A percentile compares a stretch with the other conserved stretches of the same genome.
These are phyloP conservation scores for Brachyrhaphis roseni DNA, from an alignment of 2,797 vertebrate species.

Conservation along the genomic window DNA sequence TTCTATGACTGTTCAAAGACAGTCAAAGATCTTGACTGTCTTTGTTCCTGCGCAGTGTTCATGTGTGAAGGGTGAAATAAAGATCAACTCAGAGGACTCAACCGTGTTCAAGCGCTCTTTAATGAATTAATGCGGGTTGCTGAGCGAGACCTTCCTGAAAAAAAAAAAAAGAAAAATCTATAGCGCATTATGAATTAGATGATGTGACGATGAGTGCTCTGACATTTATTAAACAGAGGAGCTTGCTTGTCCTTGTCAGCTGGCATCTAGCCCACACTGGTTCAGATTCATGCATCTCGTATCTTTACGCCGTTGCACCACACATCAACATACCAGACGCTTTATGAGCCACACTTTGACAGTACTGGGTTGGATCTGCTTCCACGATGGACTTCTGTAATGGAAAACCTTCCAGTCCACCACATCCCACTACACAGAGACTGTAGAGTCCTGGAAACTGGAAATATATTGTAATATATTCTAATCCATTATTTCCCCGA, in stretches of 20 bases:
- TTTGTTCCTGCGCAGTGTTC: neutral
- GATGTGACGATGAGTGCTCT: neutral
- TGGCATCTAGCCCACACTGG: neutral
- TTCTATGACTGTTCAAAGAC: neutral
- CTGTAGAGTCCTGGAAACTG: too few species aligned
- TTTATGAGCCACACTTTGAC: neutral
- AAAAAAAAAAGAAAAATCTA: constrained; percentile 23
- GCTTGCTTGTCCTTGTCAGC: neutral
- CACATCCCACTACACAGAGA: neutral
- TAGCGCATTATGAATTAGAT: neutral
- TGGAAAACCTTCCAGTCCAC: neutral
- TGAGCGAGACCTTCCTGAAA: neutral
- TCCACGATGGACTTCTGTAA: neutral
- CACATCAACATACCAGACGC: neutral
- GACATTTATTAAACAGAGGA: constrained; percentile 27
- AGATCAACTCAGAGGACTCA: neutral
- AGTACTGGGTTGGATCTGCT: neutral
- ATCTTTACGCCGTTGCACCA: neutral
- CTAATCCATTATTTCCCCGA: too few species aligned
- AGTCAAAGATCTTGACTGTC: neutral
- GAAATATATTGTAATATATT: too few species aligned
- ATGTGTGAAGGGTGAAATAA: neutral
- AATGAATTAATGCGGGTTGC: neutral
- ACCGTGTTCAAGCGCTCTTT: neutral
- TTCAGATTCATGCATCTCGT: constrained; percentile 20